These are phyloP conservation scores for Margaritifera margaritifera DNA, from an alignment of 2,888 invertebrate species.

Conservation along the genomic window DNA sequence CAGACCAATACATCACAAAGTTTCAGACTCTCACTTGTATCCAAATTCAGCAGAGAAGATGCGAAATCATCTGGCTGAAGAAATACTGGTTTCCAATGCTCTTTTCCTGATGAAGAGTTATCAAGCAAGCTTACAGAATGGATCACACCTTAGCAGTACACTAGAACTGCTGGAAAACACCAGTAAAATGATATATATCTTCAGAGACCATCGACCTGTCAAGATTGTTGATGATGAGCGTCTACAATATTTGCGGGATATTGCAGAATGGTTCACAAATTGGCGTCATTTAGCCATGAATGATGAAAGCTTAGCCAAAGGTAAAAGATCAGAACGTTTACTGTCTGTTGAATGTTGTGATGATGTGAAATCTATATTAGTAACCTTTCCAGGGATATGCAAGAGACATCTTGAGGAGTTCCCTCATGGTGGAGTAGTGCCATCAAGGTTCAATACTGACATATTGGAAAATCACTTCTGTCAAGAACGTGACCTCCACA, in stretches of 20 bases:
- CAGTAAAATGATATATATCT: constrained; percentile 10
- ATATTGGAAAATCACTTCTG: no score
- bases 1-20: no score
- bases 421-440: no score
- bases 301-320: background rate
- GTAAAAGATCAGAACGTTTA: constrained; percentile 1
- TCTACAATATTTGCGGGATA: background rate
- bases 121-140: no score
- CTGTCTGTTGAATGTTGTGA: constrained; percentile 9
- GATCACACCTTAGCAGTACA: constrained; percentile 2
- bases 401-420: no score
- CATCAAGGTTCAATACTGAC: no score
- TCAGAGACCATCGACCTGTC: constrained; percentile 7
- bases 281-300: constrained; percentile 10
- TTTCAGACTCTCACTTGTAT: constrained; percentile 13
- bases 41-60: constrained; percentile 16
- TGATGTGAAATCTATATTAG: constrained; percentile 5
- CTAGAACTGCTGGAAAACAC: constrained; percentile 12
- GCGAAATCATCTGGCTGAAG: constrained; percentile 18
- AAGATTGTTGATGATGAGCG: constrained; percentile 1
- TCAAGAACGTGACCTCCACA: no score
- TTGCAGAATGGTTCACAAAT: constrained; percentile 10
- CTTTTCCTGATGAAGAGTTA: constrained; percentile 9
- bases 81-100: constrained; percentile 11
- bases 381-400: constrained; percentile 11